phyloP scores from a whole-genome alignment of 2,797 vertebrate genomes.

The Iguana delicatissima region DNA sequence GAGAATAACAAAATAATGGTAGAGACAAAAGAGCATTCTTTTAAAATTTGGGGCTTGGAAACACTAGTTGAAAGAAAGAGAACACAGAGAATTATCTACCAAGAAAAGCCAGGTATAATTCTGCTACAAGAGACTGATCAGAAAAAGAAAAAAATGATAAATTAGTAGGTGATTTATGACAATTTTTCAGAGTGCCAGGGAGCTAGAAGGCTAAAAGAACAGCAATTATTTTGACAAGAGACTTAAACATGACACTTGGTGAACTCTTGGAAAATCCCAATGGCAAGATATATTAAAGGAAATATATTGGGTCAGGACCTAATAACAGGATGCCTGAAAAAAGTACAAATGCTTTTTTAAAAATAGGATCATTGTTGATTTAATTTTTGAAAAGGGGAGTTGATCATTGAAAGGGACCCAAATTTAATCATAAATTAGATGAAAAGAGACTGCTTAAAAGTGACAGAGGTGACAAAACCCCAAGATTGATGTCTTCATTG shows the following conservation, averaged over 20 bases:
- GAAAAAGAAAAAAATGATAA: neutral
- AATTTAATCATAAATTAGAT: neutral
- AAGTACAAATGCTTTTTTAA: neutral
- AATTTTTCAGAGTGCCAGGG: neutral
- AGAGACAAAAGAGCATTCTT: neutral
- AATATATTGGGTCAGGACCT: neutral
- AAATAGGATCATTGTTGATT: conserved; percentile 29
- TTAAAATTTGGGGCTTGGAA: neutral
- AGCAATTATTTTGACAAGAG: neutral
- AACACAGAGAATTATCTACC: neutral
- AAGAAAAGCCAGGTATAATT: neutral
- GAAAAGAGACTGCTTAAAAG: neutral
- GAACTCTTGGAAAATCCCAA: neutral
- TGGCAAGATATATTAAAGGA: neutral
- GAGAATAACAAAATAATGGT: too few relatives aligned
- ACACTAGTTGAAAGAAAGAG: neutral
- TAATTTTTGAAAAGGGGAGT: too few relatives aligned
- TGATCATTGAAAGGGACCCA: too few relatives aligned
- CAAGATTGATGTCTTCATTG: neutral
- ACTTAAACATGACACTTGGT: neutral
- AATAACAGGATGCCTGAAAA: neutral
- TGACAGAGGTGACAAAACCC: neutral
- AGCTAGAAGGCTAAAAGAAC: neutral
- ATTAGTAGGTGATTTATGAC: neutral
- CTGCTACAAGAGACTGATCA: neutral